Evolutionary conservation across 1,140 invertebrate species (phyloP), one percentile per base, ranked within the genome.

Genomic region (Drosophila bocki): DNA sequence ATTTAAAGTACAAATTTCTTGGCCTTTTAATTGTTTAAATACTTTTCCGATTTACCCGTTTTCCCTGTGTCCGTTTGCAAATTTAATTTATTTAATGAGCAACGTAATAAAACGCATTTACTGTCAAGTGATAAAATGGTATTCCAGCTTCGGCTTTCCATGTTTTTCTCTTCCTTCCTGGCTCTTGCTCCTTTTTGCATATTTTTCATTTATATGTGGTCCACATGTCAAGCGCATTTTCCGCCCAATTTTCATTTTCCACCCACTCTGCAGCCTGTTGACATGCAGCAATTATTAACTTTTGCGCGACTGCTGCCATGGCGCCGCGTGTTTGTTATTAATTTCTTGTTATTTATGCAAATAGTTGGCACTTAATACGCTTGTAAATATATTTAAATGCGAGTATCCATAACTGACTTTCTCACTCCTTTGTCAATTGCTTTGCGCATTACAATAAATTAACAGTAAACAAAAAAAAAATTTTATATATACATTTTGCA

Each of bases 341-440:
- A 91, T 91, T 91, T 91, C 83, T 84, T 91, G 88, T 91, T 91
- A 91, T 91, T 91, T 91, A 91, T 87, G 80, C 84, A 88, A 87
- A 91, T 91, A 91, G 90, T 91, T 91, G 78, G 81, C 88, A 91
- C 88, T 91, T 91, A 91, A 91, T 91, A 84, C 79, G 83, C 74
- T 60, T 80, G 82, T 76, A 83, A 68, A 91, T 63, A 60, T 54
- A 74, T 75, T 67, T 75, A 57, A 63, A 71, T 62, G 12, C 19
- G 53, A 39, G 53, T 54, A 61, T 63, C 51, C 50, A 53, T 42
- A n/a, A 35, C 44, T 42, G 39, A 47, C 39, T 75, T 41, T 57
- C 9, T 59, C 56, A 68, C 64, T 62, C 68, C 57, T 41, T 47
- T 57, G 54, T 61, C 78, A 87, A 87, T 84, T 78, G 77, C 80